phyloP scores from a whole-genome alignment of 2,888 invertebrate genomes.

The Bombyx huttoni region DNA sequence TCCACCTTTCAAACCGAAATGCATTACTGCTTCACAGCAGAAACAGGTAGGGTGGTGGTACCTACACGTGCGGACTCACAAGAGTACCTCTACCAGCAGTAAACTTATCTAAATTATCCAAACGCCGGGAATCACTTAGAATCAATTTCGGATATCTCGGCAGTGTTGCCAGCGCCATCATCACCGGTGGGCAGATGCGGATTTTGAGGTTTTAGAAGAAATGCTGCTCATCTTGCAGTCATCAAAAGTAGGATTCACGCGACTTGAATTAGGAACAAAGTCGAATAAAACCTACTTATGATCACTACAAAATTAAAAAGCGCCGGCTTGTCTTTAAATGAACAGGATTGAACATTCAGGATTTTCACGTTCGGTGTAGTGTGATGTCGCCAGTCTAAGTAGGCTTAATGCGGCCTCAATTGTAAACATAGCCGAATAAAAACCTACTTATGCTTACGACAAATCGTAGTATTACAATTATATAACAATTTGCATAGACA shows the following conservation, averaged over 20 bases:
- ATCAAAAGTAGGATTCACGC: conserved; percentile 13
- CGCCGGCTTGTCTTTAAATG: neutral
- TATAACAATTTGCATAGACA: too few species aligned
- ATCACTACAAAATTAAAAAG: neutral
- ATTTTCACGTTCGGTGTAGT: too few species aligned
- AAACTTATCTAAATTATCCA: too few species aligned
- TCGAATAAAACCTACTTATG: conserved; percentile 19
- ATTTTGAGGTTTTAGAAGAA: neutral
- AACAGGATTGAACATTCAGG: neutral
- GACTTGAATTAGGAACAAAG: conserved; percentile 16
- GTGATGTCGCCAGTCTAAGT: conserved; percentile 6
- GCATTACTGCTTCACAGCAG: too few species aligned
- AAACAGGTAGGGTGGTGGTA: too few species aligned
- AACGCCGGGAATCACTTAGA: too few species aligned
- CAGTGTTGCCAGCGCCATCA: too few species aligned
- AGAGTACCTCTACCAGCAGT: too few species aligned
- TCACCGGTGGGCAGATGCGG: neutral
- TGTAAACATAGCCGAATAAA: conserved; percentile 10
- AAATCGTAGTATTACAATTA: conserved; percentile 1
- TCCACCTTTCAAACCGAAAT: too few species aligned
- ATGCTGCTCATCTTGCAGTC: neutral
- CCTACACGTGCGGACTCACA: too few species aligned
- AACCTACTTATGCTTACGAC: conserved; percentile 16
- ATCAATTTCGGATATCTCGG: neutral
- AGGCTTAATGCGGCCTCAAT: conserved; percentile 6